Base-by-base conservation (phyloP, 2,797 vertebrate species). In the Notolepis coatsorum region DNA sequence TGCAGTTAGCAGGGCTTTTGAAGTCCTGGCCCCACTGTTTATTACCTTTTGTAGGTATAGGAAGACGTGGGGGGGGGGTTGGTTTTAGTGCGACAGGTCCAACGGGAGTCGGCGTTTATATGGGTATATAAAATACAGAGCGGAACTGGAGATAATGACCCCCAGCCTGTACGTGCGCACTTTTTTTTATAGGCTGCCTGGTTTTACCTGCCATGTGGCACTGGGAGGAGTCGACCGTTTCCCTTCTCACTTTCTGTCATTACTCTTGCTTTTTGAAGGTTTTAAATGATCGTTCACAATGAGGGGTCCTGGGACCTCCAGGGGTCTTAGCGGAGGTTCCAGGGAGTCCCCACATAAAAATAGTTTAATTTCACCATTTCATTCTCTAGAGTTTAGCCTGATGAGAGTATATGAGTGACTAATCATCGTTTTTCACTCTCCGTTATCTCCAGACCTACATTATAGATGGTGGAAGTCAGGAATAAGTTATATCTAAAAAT, bases 1-100 rank as follows among this genome's bases (percentile, higher is more conserved):
- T 60, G 50, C 60, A 38, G 58, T 79, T 68, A 68, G 30, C 28
- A 43, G 1, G 7, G 57, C 64, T 38, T 84, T 89, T 89, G 82
- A 91, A 87, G 86, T 77, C 1, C 42, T 30, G 65, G 51, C 73
- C 84, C 82, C 65, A 85, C 88, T 88, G 86, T 62, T 83, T 35
- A 47, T 45, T 30, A 74, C 80, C 68, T 64, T 28, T 1, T 15
- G 68, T 24, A 53, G 60, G 43, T 46, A 59, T 47, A 64, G 70
- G 73, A 54, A 61, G 54, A 13, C 8, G 15, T 39, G 54, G n/a
- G 7, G 20, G 0, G 2, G 55, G 42, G 20, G 31, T n/a, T 13
- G 20, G 55, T 53, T 67, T 37, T 33, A 37, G 57, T 67, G 67
- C 56, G 9, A 30, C 52, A 48, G 67, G 61, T 56, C 43, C 52